Evolutionary conservation across 2,113 vertebrate species (phyloP), one percentile per base, ranked within the genome.

Genomic region (Vulpes vulpes): DNA sequence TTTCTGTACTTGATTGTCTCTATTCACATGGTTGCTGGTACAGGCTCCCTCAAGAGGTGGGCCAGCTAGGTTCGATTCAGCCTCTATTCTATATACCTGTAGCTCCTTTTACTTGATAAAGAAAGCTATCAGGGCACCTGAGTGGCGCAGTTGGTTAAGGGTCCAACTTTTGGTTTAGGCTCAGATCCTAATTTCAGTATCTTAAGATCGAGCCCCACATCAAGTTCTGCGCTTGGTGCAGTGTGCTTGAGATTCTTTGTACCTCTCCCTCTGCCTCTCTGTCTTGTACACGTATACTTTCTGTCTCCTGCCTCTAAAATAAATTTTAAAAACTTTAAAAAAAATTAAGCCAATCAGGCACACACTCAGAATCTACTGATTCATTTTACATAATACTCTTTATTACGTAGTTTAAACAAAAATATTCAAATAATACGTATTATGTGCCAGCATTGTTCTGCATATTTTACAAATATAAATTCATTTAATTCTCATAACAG

Each of bases 81-180:
- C 67, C 76, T n/a, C 35, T 92, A 32, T 89, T 16, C 65, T 96
- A 53, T 79, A 74, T 9, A 43, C 8, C 16, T 89, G 2, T 15
- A 67, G 32, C 67, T 96, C 17, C 8, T 86, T 89, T 92, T 76
- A 62, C 53, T 92, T 80, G 60, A 49, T 69, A 95, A 79, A 92
- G 49, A 83, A 71, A 76, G 16, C 43, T 15, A 17, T 51, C 25
- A 3, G 32, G 32, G 30, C 30, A n/a, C 32, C 32, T 69, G 65
- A 8, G 67, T 69, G 32, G 65, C 17, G 32, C 32, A 69, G 8
- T 19, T 69, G 65, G 67, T 20, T 10, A n/a, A n/a, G 65, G 17
- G 20, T 20, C 17, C 0, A 3, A 35, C 32, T 69, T 32, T 69
- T 69, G 67, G 67, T 69, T 35, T 20, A 8, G 32, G 67, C 32